These are phyloP conservation scores for Zeus faber DNA, from an alignment of 2,113 vertebrate species.

Conservation along the genomic window DNA sequence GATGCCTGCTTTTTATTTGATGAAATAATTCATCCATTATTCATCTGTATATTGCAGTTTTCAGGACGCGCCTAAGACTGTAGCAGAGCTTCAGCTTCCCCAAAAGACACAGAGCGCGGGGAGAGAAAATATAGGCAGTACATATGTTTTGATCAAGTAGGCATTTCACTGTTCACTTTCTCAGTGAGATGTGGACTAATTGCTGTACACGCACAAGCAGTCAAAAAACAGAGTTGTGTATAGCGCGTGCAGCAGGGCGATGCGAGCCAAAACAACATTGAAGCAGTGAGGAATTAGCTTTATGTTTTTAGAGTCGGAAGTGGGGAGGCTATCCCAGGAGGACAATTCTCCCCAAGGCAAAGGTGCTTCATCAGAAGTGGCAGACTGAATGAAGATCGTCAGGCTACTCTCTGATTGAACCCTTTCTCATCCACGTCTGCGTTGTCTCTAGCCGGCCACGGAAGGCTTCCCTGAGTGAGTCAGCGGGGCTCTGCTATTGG, in stretches of 20 bases:
- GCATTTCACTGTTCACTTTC: constrained; percentile 33
- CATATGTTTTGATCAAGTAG: constrained; percentile 61
- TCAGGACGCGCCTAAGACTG: constrained; percentile 43
- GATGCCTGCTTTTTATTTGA: constrained; percentile 67
- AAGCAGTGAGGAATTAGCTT: constrained; percentile 15
- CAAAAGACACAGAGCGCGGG: constrained; percentile 11
- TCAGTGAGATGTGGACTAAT: constrained; percentile 41
- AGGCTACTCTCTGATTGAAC: constrained; percentile 57
- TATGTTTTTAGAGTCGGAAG: constrained; percentile 13
- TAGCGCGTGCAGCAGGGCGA: neutral
- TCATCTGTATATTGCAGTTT: constrained; percentile 58
- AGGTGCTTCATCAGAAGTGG: constrained; percentile 60
- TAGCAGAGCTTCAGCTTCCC: constrained; percentile 15
- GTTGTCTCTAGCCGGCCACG: constrained; percentile 41
- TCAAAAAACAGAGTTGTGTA: neutral
- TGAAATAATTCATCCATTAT: constrained; percentile 73
- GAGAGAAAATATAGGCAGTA: constrained; percentile 19
- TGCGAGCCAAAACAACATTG: neutral
- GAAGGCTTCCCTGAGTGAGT: constrained; percentile 46
- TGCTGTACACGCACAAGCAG: constrained; percentile 22
- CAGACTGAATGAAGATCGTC: constrained; percentile 56
- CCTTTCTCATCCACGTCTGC: constrained; percentile 33
- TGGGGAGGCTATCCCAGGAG: constrained; percentile 21
- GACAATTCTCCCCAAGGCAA: constrained; percentile 17
- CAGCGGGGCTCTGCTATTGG: constrained; percentile 35